These are phyloP conservation scores for Pseudocheirus occidentalis DNA, from an alignment of 2,797 vertebrate species.

Conservation along the genomic window DNA sequence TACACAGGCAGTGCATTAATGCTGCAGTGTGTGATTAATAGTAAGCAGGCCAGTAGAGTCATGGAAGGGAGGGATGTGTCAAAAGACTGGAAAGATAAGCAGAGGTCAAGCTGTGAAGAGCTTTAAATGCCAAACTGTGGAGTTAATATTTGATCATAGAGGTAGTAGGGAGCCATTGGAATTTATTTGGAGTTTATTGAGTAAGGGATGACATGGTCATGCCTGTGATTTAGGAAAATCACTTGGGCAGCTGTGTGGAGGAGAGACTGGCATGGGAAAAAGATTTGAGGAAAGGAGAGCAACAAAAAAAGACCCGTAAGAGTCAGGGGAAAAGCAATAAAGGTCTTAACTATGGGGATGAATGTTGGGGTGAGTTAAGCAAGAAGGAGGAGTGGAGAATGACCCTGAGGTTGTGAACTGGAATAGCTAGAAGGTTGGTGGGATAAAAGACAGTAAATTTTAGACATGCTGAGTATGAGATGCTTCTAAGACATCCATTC, in stretches of 20 bases:
- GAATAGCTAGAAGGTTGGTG: neutral
- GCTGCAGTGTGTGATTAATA: neutral
- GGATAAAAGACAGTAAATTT: neutral
- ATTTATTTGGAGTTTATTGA: neutral
- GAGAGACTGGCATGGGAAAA: neutral
- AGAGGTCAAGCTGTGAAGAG: neutral
- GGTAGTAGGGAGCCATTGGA: neutral
- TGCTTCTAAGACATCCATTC: neutral
- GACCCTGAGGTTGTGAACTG: neutral
- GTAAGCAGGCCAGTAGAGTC: neutral
- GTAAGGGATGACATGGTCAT: neutral
- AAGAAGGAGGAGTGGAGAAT: neutral
- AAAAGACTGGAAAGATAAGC: neutral
- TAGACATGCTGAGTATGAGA: neutral
- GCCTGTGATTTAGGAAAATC: neutral
- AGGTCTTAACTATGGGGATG: neutral
- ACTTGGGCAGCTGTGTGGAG: neutral
- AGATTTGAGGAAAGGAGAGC: neutral
- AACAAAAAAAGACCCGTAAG: neutral
- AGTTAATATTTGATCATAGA: neutral
- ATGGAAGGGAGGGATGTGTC: neutral
- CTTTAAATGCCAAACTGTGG: neutral
- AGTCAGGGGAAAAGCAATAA: neutral
- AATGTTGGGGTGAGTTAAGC: neutral
- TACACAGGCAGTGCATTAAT: neutral